Conservation (phyloP, 2,113 vertebrate genomes). For the Etheostoma spectabile region DNA sequence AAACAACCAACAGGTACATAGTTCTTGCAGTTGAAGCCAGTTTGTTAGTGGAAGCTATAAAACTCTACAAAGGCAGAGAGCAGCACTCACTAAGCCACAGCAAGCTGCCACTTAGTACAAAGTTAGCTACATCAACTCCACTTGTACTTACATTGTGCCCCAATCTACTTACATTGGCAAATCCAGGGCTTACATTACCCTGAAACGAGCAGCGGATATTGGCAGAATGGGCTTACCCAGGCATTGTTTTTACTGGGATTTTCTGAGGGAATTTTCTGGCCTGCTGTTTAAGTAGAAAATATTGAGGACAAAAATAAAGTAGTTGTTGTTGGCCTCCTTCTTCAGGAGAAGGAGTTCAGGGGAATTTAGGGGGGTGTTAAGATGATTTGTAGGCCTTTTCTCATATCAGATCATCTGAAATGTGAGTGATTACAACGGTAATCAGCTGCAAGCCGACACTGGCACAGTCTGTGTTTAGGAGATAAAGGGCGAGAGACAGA, state of each 20-base stretch:
- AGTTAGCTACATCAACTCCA: constrained; percentile 77
- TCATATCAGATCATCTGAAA: constrained; percentile 85
- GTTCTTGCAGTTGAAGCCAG: constrained; percentile 46
- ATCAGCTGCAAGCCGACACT: constrained; percentile 78
- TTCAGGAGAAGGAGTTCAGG: constrained; percentile 62
- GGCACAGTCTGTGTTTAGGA: constrained; percentile 76
- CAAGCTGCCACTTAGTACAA: constrained; percentile 64
- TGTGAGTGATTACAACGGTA: constrained; percentile 83
- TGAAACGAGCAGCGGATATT: constrained; percentile 76
- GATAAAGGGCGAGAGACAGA: constrained; percentile 80
- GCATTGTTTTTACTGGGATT: constrained; percentile 78
- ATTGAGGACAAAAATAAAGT: constrained; percentile 77
- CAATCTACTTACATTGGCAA: constrained; percentile 81
- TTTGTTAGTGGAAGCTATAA: constrained; percentile 13
- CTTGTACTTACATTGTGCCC: constrained; percentile 78
- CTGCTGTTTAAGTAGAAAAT: constrained; percentile 69
- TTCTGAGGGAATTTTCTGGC: constrained; percentile 74
- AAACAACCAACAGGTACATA: constrained; percentile 41
- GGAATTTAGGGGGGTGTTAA: constrained; percentile 70
- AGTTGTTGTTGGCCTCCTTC: constrained; percentile 64
- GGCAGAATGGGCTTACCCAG: constrained; percentile 73
- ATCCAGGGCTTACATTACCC: constrained; percentile 82
- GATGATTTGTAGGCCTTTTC: constrained; percentile 79
- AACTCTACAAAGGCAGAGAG: constrained; percentile 37
- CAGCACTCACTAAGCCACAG: constrained; percentile 36